These are phyloP conservation scores for Micronycteris hirsuta DNA, from an alignment of 2,113 vertebrate genomes.

Conservation along the genomic window DNA sequence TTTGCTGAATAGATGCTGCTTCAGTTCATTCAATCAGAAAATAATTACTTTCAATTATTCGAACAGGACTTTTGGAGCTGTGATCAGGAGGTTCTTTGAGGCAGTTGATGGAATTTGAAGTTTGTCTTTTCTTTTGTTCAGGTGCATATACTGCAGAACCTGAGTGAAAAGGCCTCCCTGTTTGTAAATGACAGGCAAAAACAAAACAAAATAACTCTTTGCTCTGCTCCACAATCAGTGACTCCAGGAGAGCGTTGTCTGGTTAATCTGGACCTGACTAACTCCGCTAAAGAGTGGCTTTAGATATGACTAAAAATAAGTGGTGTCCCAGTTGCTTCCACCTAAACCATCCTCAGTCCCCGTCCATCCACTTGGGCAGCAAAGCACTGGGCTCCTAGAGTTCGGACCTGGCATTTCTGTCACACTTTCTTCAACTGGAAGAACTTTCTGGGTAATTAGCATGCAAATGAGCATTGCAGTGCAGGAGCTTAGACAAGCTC, in stretches of 20 bases:
- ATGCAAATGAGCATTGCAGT: conserved; percentile 68
- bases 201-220: not conserved
- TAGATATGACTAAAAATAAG: not conserved
- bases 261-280: not conserved
- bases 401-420: no score
- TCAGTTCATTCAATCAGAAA: not conserved
- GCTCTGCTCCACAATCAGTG: not conserved
- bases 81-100: not conserved
- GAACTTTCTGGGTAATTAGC: conserved; percentile 68
- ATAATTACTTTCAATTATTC: not conserved
- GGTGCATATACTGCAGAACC: not conserved
- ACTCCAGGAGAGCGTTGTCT: not conserved
- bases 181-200: not conserved
- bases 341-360: no score
- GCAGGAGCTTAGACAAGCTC: conserved; percentile 47
- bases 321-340: no score
- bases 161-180: not conserved
- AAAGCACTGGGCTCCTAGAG: no score
- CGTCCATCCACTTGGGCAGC: no score
- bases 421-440: conserved; percentile 39
- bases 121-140: not conserved
- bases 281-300: conserved; percentile 31
- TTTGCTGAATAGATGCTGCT: not conserved
- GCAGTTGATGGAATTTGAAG: not conserved
- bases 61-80: not conserved